Base-by-base conservation (phyloP, 2,888 invertebrate species). In the Phengaris arion region DNA sequence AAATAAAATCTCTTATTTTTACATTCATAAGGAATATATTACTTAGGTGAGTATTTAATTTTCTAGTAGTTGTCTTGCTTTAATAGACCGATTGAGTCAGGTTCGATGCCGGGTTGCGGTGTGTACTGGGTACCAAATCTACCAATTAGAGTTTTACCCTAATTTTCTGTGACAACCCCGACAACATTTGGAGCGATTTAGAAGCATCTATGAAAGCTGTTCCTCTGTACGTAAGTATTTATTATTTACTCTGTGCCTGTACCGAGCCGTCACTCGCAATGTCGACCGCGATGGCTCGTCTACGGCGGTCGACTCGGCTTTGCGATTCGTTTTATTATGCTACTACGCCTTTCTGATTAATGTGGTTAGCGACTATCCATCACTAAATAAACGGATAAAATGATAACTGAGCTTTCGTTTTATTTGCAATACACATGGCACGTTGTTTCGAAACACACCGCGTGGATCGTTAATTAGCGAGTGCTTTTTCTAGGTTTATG, bases 211-310 rank as follows among this genome's bases (percentile, higher is more conserved):
- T 35, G 35, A 35, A 35, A 35, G 35, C 35, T 35, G 35, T 35
- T 35, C 35, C 35, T 35, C 35, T 35, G 35, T 35, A 35, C 35
- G 35, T 35, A 35, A 35, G 35, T 35, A 35, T 4, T 4, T 35
- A 35, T 35, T 3, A 35, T 35, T 3, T 35, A 35, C 35, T 35
- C 35, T 35, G 35, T 48, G 70, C 13, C 15, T 48, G 52, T 7
- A 2, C 70, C 10, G 68, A 75, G 68, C 64, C 68, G 69, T 57
- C 64, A 46, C 68, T 55, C 48, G 68, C 75, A 48, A 89, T 89
- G 86, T 82, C 81, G 78, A 86, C 86, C 87, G 89, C 90, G 89
- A 89, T 89, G 88, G 86, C 87, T 82, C 83, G 82, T 83, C 82
- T 83, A 81, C 82, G 83, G 81, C 82, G 80, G 79, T 75, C 80